Evolutionary conservation across 2,888 invertebrate species (phyloP).

Genomic region (Tryphoninae sp.): DNA sequence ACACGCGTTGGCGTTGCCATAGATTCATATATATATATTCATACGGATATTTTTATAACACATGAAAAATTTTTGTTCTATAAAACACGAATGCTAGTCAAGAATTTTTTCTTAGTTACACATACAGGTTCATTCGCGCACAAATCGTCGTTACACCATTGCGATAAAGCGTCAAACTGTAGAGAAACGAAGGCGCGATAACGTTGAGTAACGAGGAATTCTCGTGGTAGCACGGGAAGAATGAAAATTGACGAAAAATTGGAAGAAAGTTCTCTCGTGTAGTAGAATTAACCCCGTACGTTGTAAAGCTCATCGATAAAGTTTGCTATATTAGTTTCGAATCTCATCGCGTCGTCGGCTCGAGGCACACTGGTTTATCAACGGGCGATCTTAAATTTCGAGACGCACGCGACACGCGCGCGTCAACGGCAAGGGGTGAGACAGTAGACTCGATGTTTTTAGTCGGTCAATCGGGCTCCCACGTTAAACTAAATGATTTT

Average conservation of each 20-base stretch:
- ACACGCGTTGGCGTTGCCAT: background rate
- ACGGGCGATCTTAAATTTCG: constrained; percentile 23
- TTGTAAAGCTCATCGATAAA: constrained; percentile 39
- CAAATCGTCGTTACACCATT: background rate
- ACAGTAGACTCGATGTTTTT: background rate
- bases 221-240: background rate
- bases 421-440: background rate
- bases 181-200: constrained; percentile 5
- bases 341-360: constrained; percentile 41
- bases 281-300: background rate
- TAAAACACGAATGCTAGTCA: background rate
- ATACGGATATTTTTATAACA: constrained; percentile 2
- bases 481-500: background rate
- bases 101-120: background rate
- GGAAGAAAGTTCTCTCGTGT: background rate
- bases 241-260: background rate
- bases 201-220: background rate
- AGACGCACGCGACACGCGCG: constrained; percentile 10
- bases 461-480: constrained; percentile 3
- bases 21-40: background rate
- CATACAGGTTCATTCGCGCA: background rate
- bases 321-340: constrained; percentile 14
- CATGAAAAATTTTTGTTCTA: background rate
- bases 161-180: background rate
- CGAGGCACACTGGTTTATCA: constrained; percentile 44